These are phyloP conservation scores for Charina bottae DNA, from an alignment of 2,113 vertebrate genomes.

Conservation along the genomic window DNA sequence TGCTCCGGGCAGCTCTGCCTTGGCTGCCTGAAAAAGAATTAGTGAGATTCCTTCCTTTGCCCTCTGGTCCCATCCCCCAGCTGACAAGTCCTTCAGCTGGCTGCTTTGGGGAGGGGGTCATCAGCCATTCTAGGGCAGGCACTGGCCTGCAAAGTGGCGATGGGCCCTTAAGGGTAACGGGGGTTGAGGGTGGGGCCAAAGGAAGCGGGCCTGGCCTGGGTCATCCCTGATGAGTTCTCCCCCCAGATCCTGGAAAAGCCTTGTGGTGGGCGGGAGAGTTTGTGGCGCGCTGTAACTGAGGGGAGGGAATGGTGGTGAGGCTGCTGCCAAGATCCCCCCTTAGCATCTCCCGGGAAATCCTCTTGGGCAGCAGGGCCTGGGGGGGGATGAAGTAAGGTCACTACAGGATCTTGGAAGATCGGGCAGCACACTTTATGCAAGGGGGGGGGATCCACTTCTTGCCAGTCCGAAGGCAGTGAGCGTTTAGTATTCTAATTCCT, in stretches of 20 bases:
- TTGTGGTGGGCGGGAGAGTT: background rate
- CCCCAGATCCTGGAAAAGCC: background rate
- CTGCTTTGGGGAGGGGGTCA: accelerated
- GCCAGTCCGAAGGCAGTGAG: background rate
- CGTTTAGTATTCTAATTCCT: background rate
- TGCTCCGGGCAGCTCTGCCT: too few relatives aligned
- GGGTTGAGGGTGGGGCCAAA: background rate
- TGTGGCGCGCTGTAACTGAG: background rate
- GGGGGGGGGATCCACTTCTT: background rate
- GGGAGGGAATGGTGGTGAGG: background rate
- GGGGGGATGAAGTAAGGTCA: background rate
- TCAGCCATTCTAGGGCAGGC: background rate
- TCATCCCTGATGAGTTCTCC: too few relatives aligned
- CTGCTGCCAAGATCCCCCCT: background rate
- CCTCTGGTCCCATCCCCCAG: too few relatives aligned
- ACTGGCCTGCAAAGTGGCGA: too few relatives aligned
- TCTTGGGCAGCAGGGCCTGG: background rate
- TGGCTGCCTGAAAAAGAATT: too few relatives aligned
- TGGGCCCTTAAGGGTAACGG: background rate
- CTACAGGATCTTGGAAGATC: background rate
- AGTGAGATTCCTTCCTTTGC: too few relatives aligned
- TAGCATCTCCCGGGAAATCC: background rate
- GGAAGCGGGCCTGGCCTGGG: too few relatives aligned
- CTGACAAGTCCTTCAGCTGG: background rate
- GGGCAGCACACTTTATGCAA: background rate